Base-by-base conservation (phyloP, 2,797 vertebrate genomes). In the Botia kubotai region DNA sequence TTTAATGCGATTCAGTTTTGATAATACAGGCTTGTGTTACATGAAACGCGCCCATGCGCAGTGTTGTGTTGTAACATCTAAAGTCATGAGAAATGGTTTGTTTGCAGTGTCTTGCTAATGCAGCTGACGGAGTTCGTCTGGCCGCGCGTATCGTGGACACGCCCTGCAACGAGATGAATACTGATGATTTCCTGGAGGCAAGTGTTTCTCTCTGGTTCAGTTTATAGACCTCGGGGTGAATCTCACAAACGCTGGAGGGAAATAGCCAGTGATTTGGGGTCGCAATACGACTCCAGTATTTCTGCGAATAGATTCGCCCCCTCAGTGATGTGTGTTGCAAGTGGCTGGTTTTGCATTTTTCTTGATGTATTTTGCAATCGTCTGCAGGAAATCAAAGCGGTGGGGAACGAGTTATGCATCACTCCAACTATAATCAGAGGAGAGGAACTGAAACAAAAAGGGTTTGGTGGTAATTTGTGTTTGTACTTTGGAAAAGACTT, bases 101-200 rank as follows among this genome's bases (percentile, higher is more conserved):
- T 86, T 33, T 87, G 70, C 83, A 99, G 98, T 99, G 97, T 86
- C 92, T 99, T 85, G 85, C 94, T 60, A 98, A 90, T 0, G 93
- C 95, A 65, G 93, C 96, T 0, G 97, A 99, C 14, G 97, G 97
- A 0, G 93, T 99, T 60, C 93, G 97, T 21, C 89, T 99, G 90
- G 97, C 98, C 0, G 98, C 98, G 74, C 95, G 97, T 10, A 98
- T 99, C 2, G 98, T 99, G 89, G 98, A 99, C 92, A 96, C 96
- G 0, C 98, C 98, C 0, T 99, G 98, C 91, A 99, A 90, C 4
- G 97, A 98, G 94, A 99, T 99, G 98, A 96, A 97, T 88, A 99
- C 98, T 0, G 96, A 98, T 76, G 90, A 87, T 84, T 99, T 99
- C 89, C 89, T 99, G 14, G 95, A 97, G 91, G 98, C 96, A 70